Conservation (phyloP, 2,888 invertebrate species). For the Agapostemon virescens region DNA sequence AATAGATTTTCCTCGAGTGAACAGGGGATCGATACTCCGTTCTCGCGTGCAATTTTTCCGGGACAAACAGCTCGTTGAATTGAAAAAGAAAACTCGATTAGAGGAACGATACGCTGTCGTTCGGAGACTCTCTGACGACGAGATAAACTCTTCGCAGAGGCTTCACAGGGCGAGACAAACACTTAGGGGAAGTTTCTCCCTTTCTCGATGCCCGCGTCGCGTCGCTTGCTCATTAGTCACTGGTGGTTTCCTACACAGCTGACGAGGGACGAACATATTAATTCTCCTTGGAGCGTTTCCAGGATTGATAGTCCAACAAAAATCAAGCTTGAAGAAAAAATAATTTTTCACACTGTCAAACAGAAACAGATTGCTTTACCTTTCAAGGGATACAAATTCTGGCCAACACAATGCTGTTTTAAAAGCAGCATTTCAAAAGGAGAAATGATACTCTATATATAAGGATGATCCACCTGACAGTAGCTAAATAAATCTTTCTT, state of each 20-base stretch:
- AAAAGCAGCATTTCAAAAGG: not conserved
- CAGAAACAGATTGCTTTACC: not conserved
- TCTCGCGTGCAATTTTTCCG: not conserved
- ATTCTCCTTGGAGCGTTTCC: conserved; percentile 20
- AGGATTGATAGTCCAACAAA: conserved; percentile 27
- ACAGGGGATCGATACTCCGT: not conserved
- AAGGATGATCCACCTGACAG: not conserved
- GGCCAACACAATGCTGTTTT: not conserved
- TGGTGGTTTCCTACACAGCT: conserved; percentile 16
- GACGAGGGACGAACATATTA: conserved; percentile 26
- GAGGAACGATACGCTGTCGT: not conserved
- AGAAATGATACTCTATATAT: not conserved
- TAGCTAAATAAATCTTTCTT: not conserved
- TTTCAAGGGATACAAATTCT: not conserved
- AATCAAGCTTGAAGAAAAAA: conserved; percentile 4
- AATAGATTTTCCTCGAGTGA: not conserved
- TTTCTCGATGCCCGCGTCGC: not conserved
- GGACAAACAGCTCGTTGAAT: not conserved
- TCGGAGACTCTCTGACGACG: not conserved
- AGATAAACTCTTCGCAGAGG: conserved; percentile 9
- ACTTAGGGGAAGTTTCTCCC: conserved; percentile 9
- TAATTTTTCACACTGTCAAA: not conserved
- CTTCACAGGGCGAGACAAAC: conserved; percentile 2
- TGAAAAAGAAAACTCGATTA: conserved; percentile 7
- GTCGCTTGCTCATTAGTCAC: conserved; percentile 32